Base-by-base conservation (phyloP, 2,113 vertebrate genomes). In the Budorcas taxicolor region DNA sequence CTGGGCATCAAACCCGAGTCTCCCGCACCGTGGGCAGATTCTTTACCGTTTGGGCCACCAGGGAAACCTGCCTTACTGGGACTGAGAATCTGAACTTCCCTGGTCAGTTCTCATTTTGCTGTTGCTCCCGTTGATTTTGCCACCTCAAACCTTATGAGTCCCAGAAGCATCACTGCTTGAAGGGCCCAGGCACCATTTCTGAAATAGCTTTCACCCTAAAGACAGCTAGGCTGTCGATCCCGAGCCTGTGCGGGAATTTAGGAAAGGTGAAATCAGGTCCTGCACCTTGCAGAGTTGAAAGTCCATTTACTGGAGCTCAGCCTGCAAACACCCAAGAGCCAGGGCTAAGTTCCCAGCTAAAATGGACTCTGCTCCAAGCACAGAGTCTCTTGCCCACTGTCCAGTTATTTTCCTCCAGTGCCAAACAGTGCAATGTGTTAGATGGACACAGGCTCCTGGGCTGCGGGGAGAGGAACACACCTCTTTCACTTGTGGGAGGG, bases 401-500 rank as follows among this genome's bases (percentile, higher is more conserved):
- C 45, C 53, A 6, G 80, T 25, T 50, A 33, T 17, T 53, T 40
- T 16, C 7, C 4, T 8, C 52, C 50, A 23, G 19, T 9, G 33
- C 45, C 7, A 16, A 47, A 9, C 62, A 16, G 15, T 58, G 5
- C n/a, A 25, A 0, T 29, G 40, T 19, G 23, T 29, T 15, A 55
- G 53, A 31, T 13, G 25, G 84, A 45, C 71, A 50, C 31, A 50
- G 71, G 84, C 60, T 64, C 50, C n/a, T 8, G 31, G 19, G 19
- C 12, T 60, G 5, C 1, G 17, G 57, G 16, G 16, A 5, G 36
- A 45, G 55, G 53, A 25, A 2, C 8, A 11, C 1, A 0, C 10
- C 16, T 55, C 27, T 47, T 78, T 58, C n/a, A 8, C 23, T 31
- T 45, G 47, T 19, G 47, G 29, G 53, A 64, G 27, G 40, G 29